Conservation (phyloP, 2,888 invertebrate genomes). For the Cataglyphis livida region DNA sequence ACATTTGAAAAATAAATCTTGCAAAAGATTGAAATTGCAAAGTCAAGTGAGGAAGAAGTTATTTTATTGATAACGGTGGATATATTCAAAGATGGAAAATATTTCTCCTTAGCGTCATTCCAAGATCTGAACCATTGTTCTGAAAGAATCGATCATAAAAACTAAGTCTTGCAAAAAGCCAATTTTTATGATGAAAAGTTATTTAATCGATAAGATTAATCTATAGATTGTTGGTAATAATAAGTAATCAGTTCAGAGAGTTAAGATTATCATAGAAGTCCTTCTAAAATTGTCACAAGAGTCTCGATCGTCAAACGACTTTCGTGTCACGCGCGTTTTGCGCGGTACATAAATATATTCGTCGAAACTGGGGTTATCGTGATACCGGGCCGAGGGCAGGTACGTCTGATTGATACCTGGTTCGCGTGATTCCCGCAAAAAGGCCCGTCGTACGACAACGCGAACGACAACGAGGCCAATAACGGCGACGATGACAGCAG, state of each 20-base stretch:
- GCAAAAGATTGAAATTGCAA: not conserved
- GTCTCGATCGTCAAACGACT: constrained; percentile 4
- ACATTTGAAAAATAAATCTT: not conserved
- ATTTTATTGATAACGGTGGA: constrained; percentile 7
- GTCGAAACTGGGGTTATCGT: constrained; percentile 71
- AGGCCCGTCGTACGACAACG: constrained; percentile 58
- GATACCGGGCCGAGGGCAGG: constrained; percentile 60
- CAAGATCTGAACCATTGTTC: not conserved
- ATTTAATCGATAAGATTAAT: constrained; percentile 4
- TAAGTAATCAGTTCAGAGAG: not conserved
- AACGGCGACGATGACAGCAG: constrained; percentile 41
- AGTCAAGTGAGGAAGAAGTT: not conserved
- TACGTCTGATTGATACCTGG: constrained; percentile 81
- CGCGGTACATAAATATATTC: constrained; percentile 65
- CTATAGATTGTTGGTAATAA: not conserved
- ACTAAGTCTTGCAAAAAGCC: not conserved
- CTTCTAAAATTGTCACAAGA: constrained; percentile 4
- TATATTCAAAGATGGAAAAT: not conserved
- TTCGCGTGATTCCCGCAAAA: constrained; percentile 81
- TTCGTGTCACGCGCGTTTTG: constrained; percentile 29
- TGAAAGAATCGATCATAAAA: not conserved
- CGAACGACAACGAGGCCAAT: constrained; percentile 47
- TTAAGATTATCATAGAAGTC: not conserved
- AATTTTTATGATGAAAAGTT: constrained; percentile 20
- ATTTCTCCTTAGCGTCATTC: not conserved